Base-by-base conservation (phyloP, 2,888 invertebrate species). In the Pterobdella sp. region DNA sequence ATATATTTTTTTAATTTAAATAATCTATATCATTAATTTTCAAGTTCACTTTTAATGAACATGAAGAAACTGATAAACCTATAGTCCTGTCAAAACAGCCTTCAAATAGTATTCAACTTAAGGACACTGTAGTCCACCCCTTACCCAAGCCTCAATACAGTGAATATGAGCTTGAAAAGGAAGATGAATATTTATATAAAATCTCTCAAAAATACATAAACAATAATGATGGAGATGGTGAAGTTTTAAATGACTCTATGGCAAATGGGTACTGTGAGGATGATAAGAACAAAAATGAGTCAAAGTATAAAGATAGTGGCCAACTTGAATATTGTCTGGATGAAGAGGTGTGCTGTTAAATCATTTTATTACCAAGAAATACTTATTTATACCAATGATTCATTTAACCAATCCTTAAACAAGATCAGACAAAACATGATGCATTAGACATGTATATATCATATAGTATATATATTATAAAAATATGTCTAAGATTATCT, bases 301-400 rank as follows among this genome's bases (percentile, higher is more conserved):
- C n/a, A 26, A 7, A 63, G 7, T 10, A 29, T 14, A 26, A 22
- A 14, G 63, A n/a, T 35, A 95, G 95, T 82, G 94, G 94, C 74
- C 92, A 88, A 80, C 87, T 90, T 0, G 97, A 97, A 83, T 98
- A 97, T 86, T 97, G 97, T 85, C 90, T 96, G 78, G 97, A 98
- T 83, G 97, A 97, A 82, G 96, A 97, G 82, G 86, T 86, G 76
- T 75, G 68, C 72, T 18, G 31, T 18, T 29, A 26, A 63, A n/a
- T 18, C 42, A 42, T 42, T 42, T 42, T 42, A 7, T 18, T 18
- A 42, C 42, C 18, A 42, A 42, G 42, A 7, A 42, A 42, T 42
- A n/a, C n/a, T n/a, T n/a, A n/a, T n/a, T n/a, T n/a, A n/a, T n/a
- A n/a, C n/a, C n/a, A n/a, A n/a, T n/a, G n/a, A n/a, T n/a, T n/a